Percentiles rank a stretch among this genome's conserved stretches.
Conservation (phyloP, 2,797 vertebrate species). For the Halcyon smyrnensis region DNA sequence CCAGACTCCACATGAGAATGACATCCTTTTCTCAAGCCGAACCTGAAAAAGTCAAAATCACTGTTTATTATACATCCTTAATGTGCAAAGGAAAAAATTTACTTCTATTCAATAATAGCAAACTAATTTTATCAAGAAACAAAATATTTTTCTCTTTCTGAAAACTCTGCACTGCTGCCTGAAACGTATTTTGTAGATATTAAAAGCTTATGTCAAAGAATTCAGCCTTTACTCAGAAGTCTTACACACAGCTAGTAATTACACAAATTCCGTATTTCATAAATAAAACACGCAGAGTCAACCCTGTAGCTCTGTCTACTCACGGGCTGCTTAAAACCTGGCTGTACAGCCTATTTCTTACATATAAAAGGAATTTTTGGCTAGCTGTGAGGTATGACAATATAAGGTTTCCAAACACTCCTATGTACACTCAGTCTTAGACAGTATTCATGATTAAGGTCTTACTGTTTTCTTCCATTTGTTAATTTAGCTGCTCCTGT, state of each 20-base stretch:
- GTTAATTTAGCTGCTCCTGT: constrained; percentile 70
- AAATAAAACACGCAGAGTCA: neutral
- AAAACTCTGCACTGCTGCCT: neutral
- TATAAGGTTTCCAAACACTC: neutral
- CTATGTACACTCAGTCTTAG: rapidly evolving
- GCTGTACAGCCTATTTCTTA: rapidly evolving
- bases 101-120: neutral
- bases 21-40: constrained; percentile 64
- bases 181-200: neutral
- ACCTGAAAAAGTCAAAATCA: constrained; percentile 68
- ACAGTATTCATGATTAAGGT: neutral
- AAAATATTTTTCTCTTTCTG: neutral
- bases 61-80: neutral
- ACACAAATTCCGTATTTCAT: neutral
- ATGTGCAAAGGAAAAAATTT: neutral
- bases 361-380: neutral
- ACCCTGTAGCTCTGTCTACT: neutral
- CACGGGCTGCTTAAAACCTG: neutral
- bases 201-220: neutral
- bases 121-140: neutral
- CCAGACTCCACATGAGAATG: constrained; percentile 69
- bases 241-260: rapidly evolving
- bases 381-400: neutral
- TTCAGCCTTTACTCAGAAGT: neutral
- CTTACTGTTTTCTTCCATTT: constrained; percentile 81